Conservation (phyloP, 2,888 invertebrate genomes). For the Andrena marginata region DNA sequence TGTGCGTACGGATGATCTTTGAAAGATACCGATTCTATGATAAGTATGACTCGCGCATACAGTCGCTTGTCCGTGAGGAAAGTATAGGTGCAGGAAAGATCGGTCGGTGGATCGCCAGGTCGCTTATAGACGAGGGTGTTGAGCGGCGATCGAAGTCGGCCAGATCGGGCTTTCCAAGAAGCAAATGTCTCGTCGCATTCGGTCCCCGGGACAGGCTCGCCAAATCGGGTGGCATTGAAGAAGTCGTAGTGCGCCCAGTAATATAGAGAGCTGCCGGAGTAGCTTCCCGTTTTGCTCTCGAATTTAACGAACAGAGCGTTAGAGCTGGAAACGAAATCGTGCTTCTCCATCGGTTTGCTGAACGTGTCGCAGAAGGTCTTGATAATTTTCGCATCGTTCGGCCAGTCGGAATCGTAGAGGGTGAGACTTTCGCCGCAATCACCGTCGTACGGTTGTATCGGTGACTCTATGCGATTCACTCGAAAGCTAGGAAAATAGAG, state of each 20-base stretch:
- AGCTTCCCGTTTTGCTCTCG: slow-evolving; percentile 96
- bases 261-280: slow-evolving; percentile 96
- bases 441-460: slow-evolving; percentile 93
- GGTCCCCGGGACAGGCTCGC: slow-evolving; percentile 92
- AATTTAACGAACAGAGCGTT: slow-evolving; percentile 95
- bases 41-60: slow-evolving; percentile 93
- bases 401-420: slow-evolving; percentile 94
- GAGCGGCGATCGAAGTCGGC: slow-evolving; percentile 92
- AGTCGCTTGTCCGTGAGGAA: slow-evolving; percentile 94
- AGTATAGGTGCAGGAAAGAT: slow-evolving; percentile 93
- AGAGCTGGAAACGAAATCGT: slow-evolving; percentile 95
- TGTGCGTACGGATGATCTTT: slow-evolving; percentile 88
- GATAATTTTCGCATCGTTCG: slow-evolving; percentile 95
- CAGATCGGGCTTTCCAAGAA: slow-evolving; percentile 92
- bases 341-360: slow-evolving; percentile 96
- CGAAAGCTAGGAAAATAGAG: slow-evolving; percentile 96
- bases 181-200: slow-evolving; percentile 95
- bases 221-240: slow-evolving; percentile 95
- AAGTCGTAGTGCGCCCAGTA: slow-evolving; percentile 98
- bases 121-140: slow-evolving; percentile 95
- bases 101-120: slow-evolving; percentile 89
- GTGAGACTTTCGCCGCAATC: slow-evolving; percentile 96
- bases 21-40: slow-evolving; percentile 92
- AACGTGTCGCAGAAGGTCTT: slow-evolving; percentile 98
- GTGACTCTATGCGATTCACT: slow-evolving; percentile 95